Conservation (phyloP, 2,888 invertebrate genomes). For the Escarpia spicata region DNA sequence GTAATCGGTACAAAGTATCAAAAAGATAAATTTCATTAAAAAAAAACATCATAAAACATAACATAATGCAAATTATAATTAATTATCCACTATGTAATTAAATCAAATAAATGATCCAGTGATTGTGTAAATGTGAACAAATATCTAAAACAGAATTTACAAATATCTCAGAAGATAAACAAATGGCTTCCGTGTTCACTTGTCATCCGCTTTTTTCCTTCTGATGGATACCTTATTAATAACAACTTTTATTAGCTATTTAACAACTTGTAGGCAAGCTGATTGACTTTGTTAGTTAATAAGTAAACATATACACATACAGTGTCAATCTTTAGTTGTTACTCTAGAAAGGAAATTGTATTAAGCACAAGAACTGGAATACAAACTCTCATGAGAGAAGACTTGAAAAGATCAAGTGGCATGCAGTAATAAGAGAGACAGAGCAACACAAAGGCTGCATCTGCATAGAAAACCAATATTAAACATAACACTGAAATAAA, state of each 20-base stretch:
- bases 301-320: not conserved
- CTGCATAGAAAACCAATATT: not conserved
- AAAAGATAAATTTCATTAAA: not conserved
- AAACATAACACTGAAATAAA: not conserved
- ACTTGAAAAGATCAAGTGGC: not conserved
- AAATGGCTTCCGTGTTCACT: no score
- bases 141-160: no score
- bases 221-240: no score
- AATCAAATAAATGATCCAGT: no score
- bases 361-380: not conserved
- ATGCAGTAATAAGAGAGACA: not conserved
- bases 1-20: no score
- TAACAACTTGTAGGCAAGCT: not conserved
- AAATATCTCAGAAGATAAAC: no score
- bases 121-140: no score
- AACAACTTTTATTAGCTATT: no score
- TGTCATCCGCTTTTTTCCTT: no score
- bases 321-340: not conserved
- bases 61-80: not conserved
- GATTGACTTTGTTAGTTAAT: not conserved
- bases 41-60: not conserved
- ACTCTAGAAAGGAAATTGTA: not conserved
- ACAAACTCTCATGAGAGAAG: not conserved
- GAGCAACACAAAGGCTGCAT: not conserved
- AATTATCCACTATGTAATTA: no score